Base-by-base conservation (phyloP, 2,113 vertebrate species). In the Chaetorhynchus papuensis region DNA sequence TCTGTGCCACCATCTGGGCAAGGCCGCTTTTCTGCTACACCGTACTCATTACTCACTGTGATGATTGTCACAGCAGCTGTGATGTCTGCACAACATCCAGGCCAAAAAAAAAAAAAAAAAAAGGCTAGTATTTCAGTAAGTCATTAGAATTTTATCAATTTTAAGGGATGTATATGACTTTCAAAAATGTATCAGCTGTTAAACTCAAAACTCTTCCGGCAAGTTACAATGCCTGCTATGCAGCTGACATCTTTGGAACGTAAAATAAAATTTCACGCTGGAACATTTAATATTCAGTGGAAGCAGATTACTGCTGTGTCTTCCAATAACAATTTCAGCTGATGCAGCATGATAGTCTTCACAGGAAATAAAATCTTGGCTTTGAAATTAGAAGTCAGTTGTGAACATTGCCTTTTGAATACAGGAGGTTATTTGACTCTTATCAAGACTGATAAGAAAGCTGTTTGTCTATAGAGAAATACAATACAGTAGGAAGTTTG, bases 401-500 rank as follows among this genome's bases (percentile, higher is more conserved):
- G 64, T 37, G 70, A 94, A 77, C 52, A 60, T 17, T 66, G 71
- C 53, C 35, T 93, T 91, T 87, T 90, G 44, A 94, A 90, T 49
- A 54, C 53, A 93, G 76, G 59, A 88, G 61, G 57, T 84, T 92
- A 76, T 93, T 84, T 60, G 30, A 64, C 74, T 87, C 61, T 84
- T 94, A 93, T 41, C 70, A 77, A 90, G 82, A 72, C 84, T 4
- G 22, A 44, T 83, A 95, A 95, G 81, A 83, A 96, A 91, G 57
- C 65, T 69, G 37, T 94, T 94, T 71, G 47, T 22, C 83, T 68
- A 24, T 16, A 90, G 52, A 71, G 47, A 90, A 87, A 90, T 42
- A 77, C 28, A 90, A 30, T 71, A 60, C 45, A 49, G n/a, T 33
- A 70, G 44, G 14, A 69, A 39, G 45, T 45, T 45, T 75, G 66